phyloP scores from a whole-genome alignment of 1,140 invertebrate genomes.

The Eumaeus atala region DNA sequence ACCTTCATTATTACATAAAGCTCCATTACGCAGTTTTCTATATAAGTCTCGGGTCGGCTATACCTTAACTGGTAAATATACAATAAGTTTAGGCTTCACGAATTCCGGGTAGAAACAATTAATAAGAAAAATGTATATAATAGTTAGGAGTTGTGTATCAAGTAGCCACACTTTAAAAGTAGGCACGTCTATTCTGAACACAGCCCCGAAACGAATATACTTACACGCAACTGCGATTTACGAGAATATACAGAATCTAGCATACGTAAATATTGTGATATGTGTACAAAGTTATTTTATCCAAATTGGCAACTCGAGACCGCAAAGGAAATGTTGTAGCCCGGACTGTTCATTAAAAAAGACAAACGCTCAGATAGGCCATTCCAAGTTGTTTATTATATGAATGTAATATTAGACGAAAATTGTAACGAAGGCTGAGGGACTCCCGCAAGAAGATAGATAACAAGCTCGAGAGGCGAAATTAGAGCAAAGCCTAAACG shows the following conservation, averaged over 20 bases:
- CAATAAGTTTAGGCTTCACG: too few species aligned
- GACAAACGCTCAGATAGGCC: constrained; percentile 33
- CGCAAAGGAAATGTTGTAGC: constrained; percentile 26
- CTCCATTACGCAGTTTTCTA: too few species aligned
- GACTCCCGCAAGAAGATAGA: constrained; percentile 56
- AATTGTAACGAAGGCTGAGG: constrained; percentile 64
- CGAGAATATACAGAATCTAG: neutral
- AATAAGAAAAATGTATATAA: too few species aligned
- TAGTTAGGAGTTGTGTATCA: too few species aligned
- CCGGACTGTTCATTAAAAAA: constrained; percentile 43
- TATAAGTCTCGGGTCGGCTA: too few species aligned
- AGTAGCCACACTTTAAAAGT: too few species aligned
- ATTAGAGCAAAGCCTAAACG: constrained; percentile 21
- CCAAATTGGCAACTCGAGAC: constrained; percentile 35
- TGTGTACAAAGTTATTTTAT: constrained; percentile 9
- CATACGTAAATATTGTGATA: constrained; percentile 3
- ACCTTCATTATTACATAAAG: too few species aligned
- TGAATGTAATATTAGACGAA: constrained; percentile 64
- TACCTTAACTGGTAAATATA: too few species aligned
- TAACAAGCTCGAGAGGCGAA: constrained; percentile 50
- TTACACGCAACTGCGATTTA: neutral
- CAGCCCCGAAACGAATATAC: too few species aligned
- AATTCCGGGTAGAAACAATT: too few species aligned
- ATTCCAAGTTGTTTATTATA: constrained; percentile 55
- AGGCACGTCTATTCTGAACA: too few species aligned